Percentiles rank a stretch among this genome's conserved stretches.
Conservation (phyloP, 2,113 vertebrate genomes). For the Ceuthmochares aereus region DNA sequence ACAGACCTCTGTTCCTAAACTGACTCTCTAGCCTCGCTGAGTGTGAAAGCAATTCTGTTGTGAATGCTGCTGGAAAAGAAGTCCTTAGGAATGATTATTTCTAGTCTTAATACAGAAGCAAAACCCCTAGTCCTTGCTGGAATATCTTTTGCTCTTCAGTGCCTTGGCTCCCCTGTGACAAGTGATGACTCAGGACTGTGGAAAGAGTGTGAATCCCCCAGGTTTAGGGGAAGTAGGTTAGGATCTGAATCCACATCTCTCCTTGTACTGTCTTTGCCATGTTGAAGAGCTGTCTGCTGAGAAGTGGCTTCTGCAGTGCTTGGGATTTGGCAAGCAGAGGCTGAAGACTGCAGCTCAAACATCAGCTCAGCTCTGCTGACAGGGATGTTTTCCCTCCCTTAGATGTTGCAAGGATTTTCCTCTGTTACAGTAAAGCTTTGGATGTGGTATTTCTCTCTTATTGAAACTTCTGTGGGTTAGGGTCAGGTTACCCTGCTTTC, state of each 20-base stretch:
- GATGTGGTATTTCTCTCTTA: not conserved
- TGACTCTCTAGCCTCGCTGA: not conserved
- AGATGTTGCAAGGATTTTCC: not conserved
- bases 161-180: not conserved
- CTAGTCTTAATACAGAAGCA: not conserved
- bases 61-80: not conserved
- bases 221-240: not conserved
- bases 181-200: not conserved
- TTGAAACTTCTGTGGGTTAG: fast-evolving
- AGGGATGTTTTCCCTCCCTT: not conserved
- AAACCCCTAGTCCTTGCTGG: not conserved
- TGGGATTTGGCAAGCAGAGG: not conserved
- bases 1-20: not conserved
- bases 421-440: not conserved
- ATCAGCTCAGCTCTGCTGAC: not conserved
- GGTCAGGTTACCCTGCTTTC: not conserved
- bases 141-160: not conserved
- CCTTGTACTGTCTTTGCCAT: not conserved
- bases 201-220: not conserved
- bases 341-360: not conserved
- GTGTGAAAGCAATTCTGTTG: not conserved
- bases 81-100: not conserved
- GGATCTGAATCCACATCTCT: not conserved
- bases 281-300: conserved; percentile 29
- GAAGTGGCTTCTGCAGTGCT: not conserved